These are phyloP conservation scores for Yasuhikotakia modesta DNA, from an alignment of 2,797 vertebrate genomes.

Conservation along the genomic window DNA sequence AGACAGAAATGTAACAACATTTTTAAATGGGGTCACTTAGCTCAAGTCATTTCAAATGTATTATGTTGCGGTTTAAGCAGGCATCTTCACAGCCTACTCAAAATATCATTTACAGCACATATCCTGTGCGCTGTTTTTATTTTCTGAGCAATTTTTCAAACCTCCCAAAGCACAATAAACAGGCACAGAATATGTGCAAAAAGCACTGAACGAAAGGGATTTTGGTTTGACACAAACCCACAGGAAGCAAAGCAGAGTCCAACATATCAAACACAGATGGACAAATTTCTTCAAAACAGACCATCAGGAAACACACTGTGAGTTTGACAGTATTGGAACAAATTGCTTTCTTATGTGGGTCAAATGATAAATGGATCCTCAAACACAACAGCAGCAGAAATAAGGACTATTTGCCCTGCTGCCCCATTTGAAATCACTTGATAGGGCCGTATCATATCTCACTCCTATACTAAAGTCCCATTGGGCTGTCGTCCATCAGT, in stretches of 20 bases:
- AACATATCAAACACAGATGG: slow-evolving; percentile 40
- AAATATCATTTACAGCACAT: slow-evolving; percentile 33
- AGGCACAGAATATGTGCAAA: background rate
- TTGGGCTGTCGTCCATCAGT: slow-evolving; percentile 24
- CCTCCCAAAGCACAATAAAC: slow-evolving; percentile 18
- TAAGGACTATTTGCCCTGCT: slow-evolving; percentile 35
- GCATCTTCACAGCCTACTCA: slow-evolving; percentile 16
- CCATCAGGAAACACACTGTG: slow-evolving; percentile 33
- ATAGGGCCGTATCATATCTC: slow-evolving; percentile 41
- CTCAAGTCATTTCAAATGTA: slow-evolving; percentile 50
- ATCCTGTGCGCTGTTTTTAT: background rate
- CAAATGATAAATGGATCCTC: slow-evolving; percentile 50
- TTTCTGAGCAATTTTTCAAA: background rate
- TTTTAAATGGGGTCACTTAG: slow-evolving; percentile 61
- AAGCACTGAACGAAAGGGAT: slow-evolving; percentile 1
- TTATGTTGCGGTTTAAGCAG: slow-evolving; percentile 42
- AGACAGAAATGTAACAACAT: slow-evolving; percentile 56
- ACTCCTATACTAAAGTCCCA: slow-evolving; percentile 16
- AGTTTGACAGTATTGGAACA: slow-evolving; percentile 45
- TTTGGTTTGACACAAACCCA: slow-evolving; percentile 39
- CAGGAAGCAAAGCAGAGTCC: slow-evolving; percentile 17
- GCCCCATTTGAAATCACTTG: slow-evolving; percentile 47
- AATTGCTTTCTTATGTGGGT: slow-evolving; percentile 49
- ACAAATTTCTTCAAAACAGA: slow-evolving; percentile 20
- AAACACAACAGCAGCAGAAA: slow-evolving; percentile 31